Evolutionary conservation across 53 echinoderm and acorn worm species (phyloP), one percentile per base, ranked within the genome.

Genomic region (Antedon mediterranea): DNA sequence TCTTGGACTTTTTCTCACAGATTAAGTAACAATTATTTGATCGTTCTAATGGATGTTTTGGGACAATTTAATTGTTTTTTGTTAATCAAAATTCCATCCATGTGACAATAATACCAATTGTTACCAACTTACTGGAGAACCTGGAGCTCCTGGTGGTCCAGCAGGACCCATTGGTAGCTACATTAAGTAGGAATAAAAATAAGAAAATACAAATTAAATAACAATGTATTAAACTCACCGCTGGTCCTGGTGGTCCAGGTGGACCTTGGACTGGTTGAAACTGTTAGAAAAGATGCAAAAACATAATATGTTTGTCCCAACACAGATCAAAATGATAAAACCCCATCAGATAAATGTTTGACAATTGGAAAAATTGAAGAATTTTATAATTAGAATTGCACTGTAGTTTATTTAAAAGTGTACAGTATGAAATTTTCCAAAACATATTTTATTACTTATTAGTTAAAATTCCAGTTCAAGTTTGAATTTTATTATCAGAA

Each of bases 141-240:
- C 83, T 9, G 30, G 20, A 2, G 33, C 44, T 71, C 83, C 83
- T 77, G 71, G 0, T 77, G 83, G 83, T 32, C 83, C 83, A 14
- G 72, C 28, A 73, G 83, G 83, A 30, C 83, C 83, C 71, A 77
- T 77, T 72, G 76, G 77, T 28, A 57, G 28, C 78, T 43, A 23
- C 78, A 78, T 34, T 43, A 28, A 30, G 13, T 26, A 31, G 30
- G 78, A 70, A 26, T 0, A 42, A 77, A 34, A 78, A 78, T 30
- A 43, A 78, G 11, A 78, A 31, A 42, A 43, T 30, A 57, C 6
- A 26, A 78, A 78, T 42, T 43, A 78, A 43, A 77, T 13, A 78
- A 44, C 43, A 76, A 76, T 33, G 7, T 76, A 76, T 34, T 32
- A 31, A 1, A 79, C 79, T 79, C 71, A 79, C 79, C 33, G 79